Conservation (phyloP, 2,113 vertebrate species). For the mouse (Mus musculus) region GRCm39 chr2:138611001-138611500, state of each 20-base stretch:
- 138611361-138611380: slow-evolving; percentile 27
- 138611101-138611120: slow-evolving; percentile 77
- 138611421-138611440: background rate
- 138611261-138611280: background rate
- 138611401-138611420: slow-evolving; percentile 1
- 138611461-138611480: background rate
- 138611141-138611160: slow-evolving; percentile 62
- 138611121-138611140: slow-evolving; percentile 72
- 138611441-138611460: background rate
- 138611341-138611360: slow-evolving; percentile 10
- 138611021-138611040: slow-evolving; percentile 78
- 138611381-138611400: background rate
- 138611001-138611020: slow-evolving; percentile 75
- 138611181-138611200: slow-evolving; percentile 69
- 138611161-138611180: slow-evolving; percentile 62
- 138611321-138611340: slow-evolving; percentile 2
- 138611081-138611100: slow-evolving; percentile 74
- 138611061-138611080: slow-evolving; percentile 81
- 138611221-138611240: slow-evolving; percentile 68
- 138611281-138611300: background rate
- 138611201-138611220: slow-evolving; percentile 57
- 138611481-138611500: background rate
- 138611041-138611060: slow-evolving; percentile 69
- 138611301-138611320: background rate
- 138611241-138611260: background rate